Evolutionary conservation across 2,797 vertebrate genomes (phyloP).

Genomic region (Anniella stebbinsi): DNA sequence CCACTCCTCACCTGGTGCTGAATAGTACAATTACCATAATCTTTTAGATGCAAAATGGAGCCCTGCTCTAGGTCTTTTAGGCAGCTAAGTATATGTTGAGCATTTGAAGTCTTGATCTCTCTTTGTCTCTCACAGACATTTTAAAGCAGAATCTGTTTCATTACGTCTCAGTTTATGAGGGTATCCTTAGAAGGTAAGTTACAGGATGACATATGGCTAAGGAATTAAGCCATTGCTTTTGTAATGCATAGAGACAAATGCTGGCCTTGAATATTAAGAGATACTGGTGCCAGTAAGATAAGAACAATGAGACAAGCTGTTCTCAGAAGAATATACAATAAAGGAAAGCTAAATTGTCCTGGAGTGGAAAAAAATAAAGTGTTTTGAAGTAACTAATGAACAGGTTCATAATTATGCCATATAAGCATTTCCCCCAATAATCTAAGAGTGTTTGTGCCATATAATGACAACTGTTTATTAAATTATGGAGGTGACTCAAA

Average conservation of each 20-base stretch:
- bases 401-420: background rate
- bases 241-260: background rate
- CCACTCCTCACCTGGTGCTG: background rate
- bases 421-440: background rate
- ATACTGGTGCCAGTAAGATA: constrained; percentile 14
- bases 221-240: constrained; percentile 16
- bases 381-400: constrained; percentile 9
- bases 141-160: constrained; percentile 8
- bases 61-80: background rate
- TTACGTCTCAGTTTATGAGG: constrained; percentile 30
- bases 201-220: background rate
- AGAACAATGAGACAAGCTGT: background rate
- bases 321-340: constrained; percentile 12
- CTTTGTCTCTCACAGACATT: constrained; percentile 30
- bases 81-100: constrained; percentile 2
- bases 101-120: constrained; percentile 20
- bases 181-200: constrained; percentile 20
- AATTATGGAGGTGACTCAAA: constrained; percentile 4
- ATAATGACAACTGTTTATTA: background rate
- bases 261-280: background rate
- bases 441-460: background rate
- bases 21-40: background rate
- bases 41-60: background rate
- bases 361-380: constrained; percentile 15
- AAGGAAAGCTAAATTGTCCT: background rate